phyloP scores from a whole-genome alignment of 2,797 vertebrate species.

The Neosilurus hyrtlii region DNA sequence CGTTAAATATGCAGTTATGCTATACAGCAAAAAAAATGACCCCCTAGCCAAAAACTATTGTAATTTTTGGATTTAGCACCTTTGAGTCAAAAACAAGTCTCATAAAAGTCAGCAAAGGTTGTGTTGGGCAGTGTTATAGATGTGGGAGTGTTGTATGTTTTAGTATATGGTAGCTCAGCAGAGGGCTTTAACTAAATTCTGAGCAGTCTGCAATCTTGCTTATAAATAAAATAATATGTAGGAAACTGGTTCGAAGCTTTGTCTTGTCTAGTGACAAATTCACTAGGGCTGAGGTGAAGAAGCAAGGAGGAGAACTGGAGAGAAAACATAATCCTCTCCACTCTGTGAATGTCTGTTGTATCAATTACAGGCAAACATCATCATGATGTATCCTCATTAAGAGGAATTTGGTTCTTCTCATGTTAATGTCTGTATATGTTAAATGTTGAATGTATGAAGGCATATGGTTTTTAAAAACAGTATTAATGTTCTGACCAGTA shows the following conservation, averaged over 20 bases:
- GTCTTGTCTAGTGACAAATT: constrained; percentile 47
- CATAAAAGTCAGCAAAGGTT: too few species aligned
- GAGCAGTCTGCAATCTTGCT: constrained; percentile 37
- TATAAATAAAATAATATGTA: constrained; percentile 37
- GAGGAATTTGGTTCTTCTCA: constrained; percentile 2
- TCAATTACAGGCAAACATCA: constrained; percentile 23
- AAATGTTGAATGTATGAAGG: neutral
- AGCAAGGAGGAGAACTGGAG: neutral
- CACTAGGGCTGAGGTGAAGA: constrained; percentile 23
- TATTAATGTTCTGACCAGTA: neutral
- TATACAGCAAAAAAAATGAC: too few species aligned
- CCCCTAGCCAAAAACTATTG: too few species aligned
- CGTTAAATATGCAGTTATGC: too few species aligned
- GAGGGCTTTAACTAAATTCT: constrained; percentile 32
- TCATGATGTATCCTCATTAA: constrained; percentile 22
- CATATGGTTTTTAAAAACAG: neutral
- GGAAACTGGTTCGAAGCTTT: constrained; percentile 34
- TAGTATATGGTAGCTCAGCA: constrained; percentile 15
- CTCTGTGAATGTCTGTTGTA: constrained; percentile 7
- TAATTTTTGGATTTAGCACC: too few species aligned
- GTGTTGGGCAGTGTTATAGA: neutral
- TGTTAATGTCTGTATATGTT: neutral
- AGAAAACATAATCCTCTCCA: constrained; percentile 1
- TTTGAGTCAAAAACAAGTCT: too few species aligned
- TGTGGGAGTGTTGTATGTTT: constrained; percentile 23